Evolutionary conservation across 2,888 invertebrate species (phyloP), one percentile per base, ranked within the genome.

Genomic region (Ophion ellenae): DNA sequence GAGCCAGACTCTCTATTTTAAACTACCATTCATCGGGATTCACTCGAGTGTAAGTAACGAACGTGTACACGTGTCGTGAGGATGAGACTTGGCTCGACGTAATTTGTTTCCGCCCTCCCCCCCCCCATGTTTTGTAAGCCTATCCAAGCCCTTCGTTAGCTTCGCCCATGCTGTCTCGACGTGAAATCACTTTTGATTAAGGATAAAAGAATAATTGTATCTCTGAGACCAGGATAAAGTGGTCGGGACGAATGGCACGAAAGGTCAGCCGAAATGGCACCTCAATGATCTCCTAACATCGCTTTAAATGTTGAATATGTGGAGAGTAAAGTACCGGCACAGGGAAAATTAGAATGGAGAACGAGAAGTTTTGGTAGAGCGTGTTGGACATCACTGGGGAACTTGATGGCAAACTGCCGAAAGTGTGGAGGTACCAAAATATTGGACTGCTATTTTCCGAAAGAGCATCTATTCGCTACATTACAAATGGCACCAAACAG

Each of bases 11-110:
- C 89, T 89, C 90, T 92, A 91, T 92, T 91, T 92, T 90, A 91
- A 91, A 90, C 91, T 90, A 91, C 90, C 91, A 91, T 91, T 91
- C 90, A 92, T 90, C 87, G 85, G 88, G 89, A 90, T 91, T 87
- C 90, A 92, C 90, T 92, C 91, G 89, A 91, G 90, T 89, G 91
- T 91, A 85, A 91, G 88, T 91, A 91, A 91, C 89, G 88, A 89
- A 88, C 86, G 85, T 84, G 86, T 85, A 81, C 87, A 87, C 84
- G 87, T 87, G 84, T 86, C 17, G 53, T 67, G 78, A 69, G 85
- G 83, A 76, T 57, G 79, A 73, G 76, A 80, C 75, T 85, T 70
- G 69, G 78, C 83, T 85, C 71, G 66, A 53, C 83, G 85, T 87
- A 84, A 85, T 84, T 86, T 61, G 80, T 81, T 84, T 87, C 82